phyloP scores from a whole-genome alignment of 2,113 vertebrate genomes.

The Egretta garzetta region DNA sequence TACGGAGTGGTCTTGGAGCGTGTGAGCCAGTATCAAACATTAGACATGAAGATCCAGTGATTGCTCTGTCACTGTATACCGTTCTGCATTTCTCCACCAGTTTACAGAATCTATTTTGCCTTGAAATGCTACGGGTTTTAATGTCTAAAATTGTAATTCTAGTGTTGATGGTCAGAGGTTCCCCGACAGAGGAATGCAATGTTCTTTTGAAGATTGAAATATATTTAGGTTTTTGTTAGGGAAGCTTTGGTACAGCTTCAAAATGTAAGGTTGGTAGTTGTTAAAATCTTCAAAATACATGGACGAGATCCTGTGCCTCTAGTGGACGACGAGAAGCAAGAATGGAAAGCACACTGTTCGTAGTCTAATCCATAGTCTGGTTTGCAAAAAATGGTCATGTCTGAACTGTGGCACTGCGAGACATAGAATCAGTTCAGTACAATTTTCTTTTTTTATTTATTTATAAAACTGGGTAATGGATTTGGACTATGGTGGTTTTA shows the following conservation, averaged over 20 bases:
- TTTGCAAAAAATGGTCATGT: background rate
- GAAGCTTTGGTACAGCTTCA: background rate
- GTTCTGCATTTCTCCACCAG: background rate
- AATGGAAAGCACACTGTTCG: background rate
- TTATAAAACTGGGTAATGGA: background rate
- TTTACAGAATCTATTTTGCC: background rate
- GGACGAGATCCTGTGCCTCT: background rate
- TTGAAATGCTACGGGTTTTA: background rate
- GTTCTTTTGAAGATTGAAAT: background rate
- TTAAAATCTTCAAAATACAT: background rate
- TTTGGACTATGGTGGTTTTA: background rate
- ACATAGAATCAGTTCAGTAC: background rate
- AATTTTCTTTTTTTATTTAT: background rate
- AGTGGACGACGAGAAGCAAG: background rate
- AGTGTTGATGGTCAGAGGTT: background rate
- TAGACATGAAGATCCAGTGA: background rate
- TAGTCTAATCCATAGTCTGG: background rate
- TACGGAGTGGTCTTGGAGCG: background rate
- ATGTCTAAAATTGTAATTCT: background rate
- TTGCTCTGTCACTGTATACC: background rate
- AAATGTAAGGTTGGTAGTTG: background rate
- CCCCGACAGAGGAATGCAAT: background rate
- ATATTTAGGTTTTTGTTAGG: background rate
- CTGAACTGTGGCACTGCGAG: background rate
- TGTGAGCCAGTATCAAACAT: background rate